Conservation (phyloP, 1,140 invertebrate genomes). For the Drosophila sulfurigaster region DNA sequence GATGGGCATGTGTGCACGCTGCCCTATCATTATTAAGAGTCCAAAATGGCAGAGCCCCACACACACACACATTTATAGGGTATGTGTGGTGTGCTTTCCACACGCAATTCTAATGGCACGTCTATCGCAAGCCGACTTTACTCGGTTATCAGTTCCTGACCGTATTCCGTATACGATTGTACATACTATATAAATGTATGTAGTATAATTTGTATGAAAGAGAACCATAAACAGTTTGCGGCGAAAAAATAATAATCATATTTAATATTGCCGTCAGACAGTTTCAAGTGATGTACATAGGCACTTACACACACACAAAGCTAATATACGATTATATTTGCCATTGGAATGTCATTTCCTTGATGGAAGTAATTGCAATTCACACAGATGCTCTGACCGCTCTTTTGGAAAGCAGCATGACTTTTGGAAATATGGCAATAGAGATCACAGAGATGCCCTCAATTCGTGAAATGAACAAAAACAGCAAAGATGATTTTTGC, state of each 20-base stretch:
- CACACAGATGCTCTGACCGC: neutral
- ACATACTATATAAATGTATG: too few relatives aligned
- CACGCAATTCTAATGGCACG: constrained; percentile 30
- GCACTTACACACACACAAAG: neutral
- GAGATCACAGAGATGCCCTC: constrained; percentile 34
- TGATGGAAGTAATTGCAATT: neutral
- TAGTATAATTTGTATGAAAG: constrained; percentile 25
- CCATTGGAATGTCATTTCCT: constrained; percentile 44
- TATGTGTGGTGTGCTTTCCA: constrained; percentile 13
- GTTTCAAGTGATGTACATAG: neutral
- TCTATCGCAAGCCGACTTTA: constrained; percentile 22
- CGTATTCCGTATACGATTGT: neutral
- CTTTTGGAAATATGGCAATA: neutral
- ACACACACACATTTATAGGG: neutral
- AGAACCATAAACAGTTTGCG: constrained; percentile 37
- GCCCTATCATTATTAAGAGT: neutral
- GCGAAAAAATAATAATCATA: constrained; percentile 32
- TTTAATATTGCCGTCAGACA: constrained; percentile 31
- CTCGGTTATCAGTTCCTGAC: constrained; percentile 41
- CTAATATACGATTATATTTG: constrained; percentile 10
- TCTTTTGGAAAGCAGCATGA: constrained; percentile 4
- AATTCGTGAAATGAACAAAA: constrained; percentile 27
- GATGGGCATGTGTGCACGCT: too few relatives aligned
- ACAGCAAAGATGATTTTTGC: constrained; percentile 3
- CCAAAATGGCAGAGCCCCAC: constrained; percentile 20